phyloP scores from a whole-genome alignment of 2,797 vertebrate genomes.

The Hephaestus fuliginosus region DNA sequence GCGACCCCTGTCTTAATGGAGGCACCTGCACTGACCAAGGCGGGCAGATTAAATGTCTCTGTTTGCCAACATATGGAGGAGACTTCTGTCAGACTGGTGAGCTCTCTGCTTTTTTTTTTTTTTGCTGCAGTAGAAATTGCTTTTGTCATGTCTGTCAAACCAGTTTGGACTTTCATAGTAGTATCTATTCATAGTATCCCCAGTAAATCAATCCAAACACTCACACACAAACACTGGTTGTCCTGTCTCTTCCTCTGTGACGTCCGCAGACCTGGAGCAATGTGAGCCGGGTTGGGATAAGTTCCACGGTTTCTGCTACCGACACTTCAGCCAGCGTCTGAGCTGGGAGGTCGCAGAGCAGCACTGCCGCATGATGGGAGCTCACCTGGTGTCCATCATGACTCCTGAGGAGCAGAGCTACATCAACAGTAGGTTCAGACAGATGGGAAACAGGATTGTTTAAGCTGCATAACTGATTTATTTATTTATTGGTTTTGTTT shows the following conservation, averaged over 20 bases:
- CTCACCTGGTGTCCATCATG: conserved; percentile 93
- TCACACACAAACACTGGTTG: background rate
- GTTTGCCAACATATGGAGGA: conserved; percentile 93
- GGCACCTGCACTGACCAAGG: conserved; percentile 91
- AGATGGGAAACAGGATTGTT: background rate
- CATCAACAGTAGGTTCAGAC: conserved; percentile 88
- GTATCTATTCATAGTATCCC: background rate
- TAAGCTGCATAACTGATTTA: background rate
- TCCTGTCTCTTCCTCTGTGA: conserved; percentile 3
- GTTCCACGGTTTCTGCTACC: conserved; percentile 96
- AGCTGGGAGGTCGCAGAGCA: conserved; percentile 96
- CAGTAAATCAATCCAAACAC: background rate
- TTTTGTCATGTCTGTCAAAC: background rate
- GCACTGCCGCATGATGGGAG: conserved; percentile 90
- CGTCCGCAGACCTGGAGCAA: conserved; percentile 85
- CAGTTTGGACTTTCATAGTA: no score
- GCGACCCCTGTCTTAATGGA: conserved; percentile 93
- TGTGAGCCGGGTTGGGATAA: conserved; percentile 92
- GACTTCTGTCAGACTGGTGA: conserved; percentile 90
- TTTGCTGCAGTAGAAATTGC: background rate
- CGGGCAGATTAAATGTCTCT: conserved; percentile 86
- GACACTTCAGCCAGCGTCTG: conserved; percentile 89
- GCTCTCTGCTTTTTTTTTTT: conserved; percentile 45
- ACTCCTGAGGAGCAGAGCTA: conserved; percentile 94
- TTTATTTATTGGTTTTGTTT: background rate